These are phyloP conservation scores for Biston stratarius DNA, from an alignment of 2,888 invertebrate species.

Conservation along the genomic window DNA sequence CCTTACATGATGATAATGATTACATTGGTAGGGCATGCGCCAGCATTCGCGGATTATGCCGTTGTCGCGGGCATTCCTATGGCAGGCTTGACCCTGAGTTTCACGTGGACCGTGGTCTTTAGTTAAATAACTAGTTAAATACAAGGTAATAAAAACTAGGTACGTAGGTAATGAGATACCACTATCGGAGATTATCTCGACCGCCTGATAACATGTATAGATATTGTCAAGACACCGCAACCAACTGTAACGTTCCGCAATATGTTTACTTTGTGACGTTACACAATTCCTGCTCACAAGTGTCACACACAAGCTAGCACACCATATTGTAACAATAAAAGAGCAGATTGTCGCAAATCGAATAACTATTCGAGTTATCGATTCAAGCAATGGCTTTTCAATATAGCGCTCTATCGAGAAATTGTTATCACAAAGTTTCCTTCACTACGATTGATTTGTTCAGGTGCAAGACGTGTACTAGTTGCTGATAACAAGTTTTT, in stretches of 20 bases:
- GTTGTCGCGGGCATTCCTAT: too few species aligned
- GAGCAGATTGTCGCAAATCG: conserved; percentile 20
- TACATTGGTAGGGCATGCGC: too few species aligned
- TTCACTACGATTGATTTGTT: conserved; percentile 71
- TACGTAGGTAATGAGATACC: conserved; percentile 37
- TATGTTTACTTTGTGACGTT: conserved; percentile 60
- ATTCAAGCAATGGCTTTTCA: conserved; percentile 43
- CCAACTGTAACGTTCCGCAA: conserved; percentile 47
- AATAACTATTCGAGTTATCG: conserved; percentile 37
- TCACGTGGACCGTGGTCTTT: neutral
- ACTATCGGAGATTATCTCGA: conserved; percentile 66
- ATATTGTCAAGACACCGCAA: conserved; percentile 48
- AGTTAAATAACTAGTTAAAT: conserved; percentile 7
- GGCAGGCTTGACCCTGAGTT: too few species aligned
- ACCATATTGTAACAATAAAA: conserved; percentile 37
- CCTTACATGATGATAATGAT: too few species aligned
- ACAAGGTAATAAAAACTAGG: conserved; percentile 21
- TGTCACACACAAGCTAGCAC: conserved; percentile 31
- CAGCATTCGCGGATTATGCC: too few species aligned
- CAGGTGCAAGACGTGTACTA: conserved; percentile 69
- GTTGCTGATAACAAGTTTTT: conserved; percentile 58
- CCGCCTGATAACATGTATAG: conserved; percentile 60
- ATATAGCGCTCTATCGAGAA: conserved; percentile 56
- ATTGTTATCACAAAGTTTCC: conserved; percentile 66
- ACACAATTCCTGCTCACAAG: conserved; percentile 20